phyloP scores from a whole-genome alignment of 2,113 vertebrate species.

The Xenopus borealis region DNA sequence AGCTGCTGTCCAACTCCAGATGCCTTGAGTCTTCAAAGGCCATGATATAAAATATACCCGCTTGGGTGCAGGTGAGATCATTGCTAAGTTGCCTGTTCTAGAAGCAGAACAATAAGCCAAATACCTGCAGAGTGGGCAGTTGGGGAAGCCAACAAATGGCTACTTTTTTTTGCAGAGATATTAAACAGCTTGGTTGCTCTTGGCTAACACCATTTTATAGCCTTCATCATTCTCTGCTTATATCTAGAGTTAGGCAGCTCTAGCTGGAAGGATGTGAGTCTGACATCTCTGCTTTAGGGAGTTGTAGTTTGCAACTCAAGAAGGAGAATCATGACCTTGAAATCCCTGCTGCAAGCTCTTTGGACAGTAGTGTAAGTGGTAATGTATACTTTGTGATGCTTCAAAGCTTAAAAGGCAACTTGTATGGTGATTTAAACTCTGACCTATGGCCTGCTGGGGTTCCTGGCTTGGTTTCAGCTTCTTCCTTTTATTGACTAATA shows the following conservation, averaged over 20 bases:
- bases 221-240: too few species aligned
- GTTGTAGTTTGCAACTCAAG: not conserved
- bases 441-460: not conserved
- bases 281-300: not conserved
- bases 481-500: not conserved
- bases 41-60: too few species aligned
- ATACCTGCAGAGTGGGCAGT: too few species aligned
- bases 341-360: not conserved
- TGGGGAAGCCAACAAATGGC: too few species aligned
- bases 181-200: too few species aligned
- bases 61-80: not conserved
- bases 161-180: too few species aligned
- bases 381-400: not conserved
- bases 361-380: conserved; percentile 6
- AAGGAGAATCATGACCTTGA: not conserved
- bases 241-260: too few species aligned
- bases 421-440: conserved; percentile 28
- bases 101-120: too few species aligned
- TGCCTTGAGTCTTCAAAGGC: too few species aligned
- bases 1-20: too few species aligned
- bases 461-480: not conserved
- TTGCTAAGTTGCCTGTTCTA: too few species aligned
- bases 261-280: not conserved
- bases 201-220: too few species aligned
- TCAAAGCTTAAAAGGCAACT: conserved; percentile 32